These are phyloP conservation scores for Coilia nasus DNA, from an alignment of 2,797 vertebrate genomes.

Conservation along the genomic window DNA sequence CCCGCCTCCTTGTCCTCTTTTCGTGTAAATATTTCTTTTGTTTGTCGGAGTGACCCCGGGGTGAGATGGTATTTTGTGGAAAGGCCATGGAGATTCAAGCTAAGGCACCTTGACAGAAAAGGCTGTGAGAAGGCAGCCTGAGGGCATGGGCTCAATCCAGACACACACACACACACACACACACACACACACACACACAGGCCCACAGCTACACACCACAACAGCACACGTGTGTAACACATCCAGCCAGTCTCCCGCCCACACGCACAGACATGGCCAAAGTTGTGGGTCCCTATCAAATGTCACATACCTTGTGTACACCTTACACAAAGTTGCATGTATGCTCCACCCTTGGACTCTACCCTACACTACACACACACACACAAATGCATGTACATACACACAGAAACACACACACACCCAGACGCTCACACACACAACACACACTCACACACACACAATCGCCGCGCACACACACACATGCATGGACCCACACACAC, in stretches of 20 bases:
- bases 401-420: conserved; percentile 25
- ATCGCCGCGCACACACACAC: conserved; percentile 40
- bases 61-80: conserved; percentile 62
- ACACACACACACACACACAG: conserved; percentile 36
- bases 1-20: neutral
- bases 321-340: neutral
- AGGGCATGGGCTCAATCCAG: conserved; percentile 67
- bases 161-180: conserved; percentile 65
- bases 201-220: neutral
- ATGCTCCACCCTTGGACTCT: neutral
- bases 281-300: conserved; percentile 14
- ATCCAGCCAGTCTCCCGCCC: conserved; percentile 36
- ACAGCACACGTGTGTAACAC: neutral
- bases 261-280: conserved; percentile 20
- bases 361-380: neutral
- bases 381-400: conserved; percentile 19
- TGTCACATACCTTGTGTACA: conserved; percentile 4
- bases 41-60: conserved; percentile 49
- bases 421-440: neutral
- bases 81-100: conserved; percentile 70
- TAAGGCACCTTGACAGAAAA: conserved; percentile 69
- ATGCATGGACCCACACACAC: conserved; percentile 16
- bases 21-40: conserved; percentile 53
- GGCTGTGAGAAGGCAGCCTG: conserved; percentile 66
- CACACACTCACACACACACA: conserved; percentile 35